These are phyloP conservation scores for Cotesia congregata DNA, from an alignment of 2,888 invertebrate species.

Conservation along the genomic window DNA sequence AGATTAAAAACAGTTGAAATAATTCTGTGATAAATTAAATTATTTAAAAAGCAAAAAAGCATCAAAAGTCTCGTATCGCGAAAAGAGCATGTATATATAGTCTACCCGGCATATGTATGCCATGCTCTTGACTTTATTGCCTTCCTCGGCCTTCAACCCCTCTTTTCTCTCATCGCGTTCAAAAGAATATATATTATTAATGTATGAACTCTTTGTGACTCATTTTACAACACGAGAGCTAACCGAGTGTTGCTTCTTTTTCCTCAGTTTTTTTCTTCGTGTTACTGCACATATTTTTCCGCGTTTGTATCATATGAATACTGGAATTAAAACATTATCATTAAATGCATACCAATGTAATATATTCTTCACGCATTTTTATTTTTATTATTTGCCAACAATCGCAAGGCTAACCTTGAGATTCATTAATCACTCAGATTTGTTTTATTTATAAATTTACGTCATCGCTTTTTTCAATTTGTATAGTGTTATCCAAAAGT, in stretches of 20 bases:
- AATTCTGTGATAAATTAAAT: neutral
- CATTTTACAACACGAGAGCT: conserved; percentile 20
- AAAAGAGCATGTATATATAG: conserved; percentile 1
- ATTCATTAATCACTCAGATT: neutral
- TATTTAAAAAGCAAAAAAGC: neutral
- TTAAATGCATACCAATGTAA: neutral
- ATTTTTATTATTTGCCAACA: neutral
- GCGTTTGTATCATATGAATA: neutral
- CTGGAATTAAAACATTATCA: neutral
- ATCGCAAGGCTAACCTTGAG: neutral
- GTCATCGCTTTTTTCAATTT: neutral
- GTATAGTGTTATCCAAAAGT: too few species aligned
- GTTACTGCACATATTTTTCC: neutral
- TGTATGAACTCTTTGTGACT: conserved; percentile 32
- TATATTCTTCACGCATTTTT: too few species aligned
- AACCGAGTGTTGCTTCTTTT: neutral
- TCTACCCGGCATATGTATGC: conserved; percentile 11
- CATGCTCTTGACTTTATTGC: conserved; percentile 28
- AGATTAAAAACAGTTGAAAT: neutral
- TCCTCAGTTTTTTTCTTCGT: neutral
- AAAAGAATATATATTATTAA: conserved; percentile 26
- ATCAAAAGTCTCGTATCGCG: neutral
- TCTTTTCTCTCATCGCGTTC: conserved; percentile 2
- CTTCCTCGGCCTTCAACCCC: conserved; percentile 23
- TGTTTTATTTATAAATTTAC: neutral